phyloP scores from a whole-genome alignment of 1,140 invertebrate species.

The Battus philenor region DNA sequence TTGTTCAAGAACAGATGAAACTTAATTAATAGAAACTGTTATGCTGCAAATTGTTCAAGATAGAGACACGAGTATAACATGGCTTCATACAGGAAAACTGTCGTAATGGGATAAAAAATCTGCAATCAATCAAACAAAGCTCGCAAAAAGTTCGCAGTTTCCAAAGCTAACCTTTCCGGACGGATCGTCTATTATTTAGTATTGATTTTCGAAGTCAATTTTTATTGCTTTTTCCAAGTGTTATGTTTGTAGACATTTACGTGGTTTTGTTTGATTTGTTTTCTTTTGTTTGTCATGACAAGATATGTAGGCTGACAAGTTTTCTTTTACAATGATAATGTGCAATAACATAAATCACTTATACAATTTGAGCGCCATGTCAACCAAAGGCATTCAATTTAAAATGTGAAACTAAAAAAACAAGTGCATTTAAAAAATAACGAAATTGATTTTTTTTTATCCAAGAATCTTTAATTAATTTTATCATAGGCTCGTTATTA shows the following conservation, averaged over 20 bases:
- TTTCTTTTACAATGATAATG: neutral
- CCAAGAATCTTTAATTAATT: no score
- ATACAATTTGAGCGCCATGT: neutral
- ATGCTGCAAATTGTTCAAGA: no score
- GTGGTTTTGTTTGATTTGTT: no score
- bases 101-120: neutral
- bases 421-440: no score
- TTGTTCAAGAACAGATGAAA: no score
- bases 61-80: no score
- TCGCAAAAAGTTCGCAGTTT: neutral
- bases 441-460: no score
- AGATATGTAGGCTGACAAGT: neutral
- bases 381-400: neutral
- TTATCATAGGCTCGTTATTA: no score
- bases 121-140: slow-evolving; percentile 3
- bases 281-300: no score
- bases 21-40: no score
- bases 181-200: neutral
- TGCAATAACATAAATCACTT: neutral
- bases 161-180: neutral
- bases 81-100: no score
- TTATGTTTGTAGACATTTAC: neutral
- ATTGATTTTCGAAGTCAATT: neutral
- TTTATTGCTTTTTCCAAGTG: neutral
- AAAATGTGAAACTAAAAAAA: no score